Base-by-base conservation (phyloP, 2,888 invertebrate genomes). In the Panopea generosa region DNA sequence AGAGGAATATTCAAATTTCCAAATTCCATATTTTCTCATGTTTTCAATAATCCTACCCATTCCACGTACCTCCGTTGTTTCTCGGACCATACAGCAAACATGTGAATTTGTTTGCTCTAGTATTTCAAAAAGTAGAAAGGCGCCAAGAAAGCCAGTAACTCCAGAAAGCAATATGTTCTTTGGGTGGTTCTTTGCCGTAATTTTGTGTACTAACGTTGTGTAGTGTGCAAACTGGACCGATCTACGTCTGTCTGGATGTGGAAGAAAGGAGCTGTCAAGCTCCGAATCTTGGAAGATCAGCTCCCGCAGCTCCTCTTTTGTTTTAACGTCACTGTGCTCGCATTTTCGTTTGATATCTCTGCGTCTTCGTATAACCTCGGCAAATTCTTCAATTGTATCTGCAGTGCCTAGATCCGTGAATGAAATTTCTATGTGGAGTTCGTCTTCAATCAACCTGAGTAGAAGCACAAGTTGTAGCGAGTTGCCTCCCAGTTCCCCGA, bases 401-500 rank as follows among this genome's bases (percentile, higher is more conserved):
- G 85, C 83, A 26, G 78, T 75, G 9, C 84, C 83, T 18, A 87
- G 67, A 45, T 86, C 84, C 24, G 81, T 85, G 43, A 87, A 86
- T 1, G 87, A 87, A 2, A 87, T 38, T 24, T 67, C 33, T 0
- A 83, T 27, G 9, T 73, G 53, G 16, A 86, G 60, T n/a, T 75
- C 61, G 18, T 86, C 83, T 59, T 87, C 83, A 27, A 87, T 67
- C 9, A 63, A 59, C 29, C 85, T 67, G 53, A 85, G 79, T 9
- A 87, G 61, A 33, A 85, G 68, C 4, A 86, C 85, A 6, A 87
- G 66, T 50, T 87, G 87, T 1, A 87, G 67, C 14, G 89, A 89
- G 55, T 86, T 88, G 1, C 89, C 89, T 22, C 89, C 89, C 7
- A 86, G 61, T 55, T 88, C 87, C 66, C 74, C 81, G 57, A 89